A percentile compares a stretch with the other conserved stretches of the same genome.
phyloP scores from a whole-genome alignment of 2,888 invertebrate genomes.

The Dicyrtoma fusca region DNA sequence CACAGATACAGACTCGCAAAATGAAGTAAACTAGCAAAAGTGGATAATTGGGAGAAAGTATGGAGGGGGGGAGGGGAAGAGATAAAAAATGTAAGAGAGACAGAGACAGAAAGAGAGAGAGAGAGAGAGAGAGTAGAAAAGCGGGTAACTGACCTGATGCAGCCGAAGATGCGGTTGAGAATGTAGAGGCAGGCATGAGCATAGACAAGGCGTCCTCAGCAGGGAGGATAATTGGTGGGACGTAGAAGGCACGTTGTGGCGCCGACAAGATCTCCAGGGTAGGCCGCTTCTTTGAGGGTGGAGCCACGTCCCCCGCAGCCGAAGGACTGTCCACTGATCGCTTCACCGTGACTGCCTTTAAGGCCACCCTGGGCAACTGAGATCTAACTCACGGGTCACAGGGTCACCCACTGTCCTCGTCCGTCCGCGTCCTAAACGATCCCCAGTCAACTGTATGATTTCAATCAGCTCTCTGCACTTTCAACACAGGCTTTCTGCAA shows the following conservation, averaged over 20 bases:
- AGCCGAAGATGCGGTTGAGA: slow-evolving; percentile 30
- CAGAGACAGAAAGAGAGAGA: neutral
- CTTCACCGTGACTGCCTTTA: slow-evolving; percentile 48
- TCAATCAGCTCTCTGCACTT: too few species aligned
- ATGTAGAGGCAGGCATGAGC: slow-evolving; percentile 49
- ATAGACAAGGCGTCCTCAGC: slow-evolving; percentile 48
- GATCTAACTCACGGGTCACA: neutral
- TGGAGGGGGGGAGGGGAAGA: too few species aligned
- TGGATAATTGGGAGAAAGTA: neutral
- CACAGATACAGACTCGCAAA: too few species aligned
- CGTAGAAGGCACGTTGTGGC: slow-evolving; percentile 50
- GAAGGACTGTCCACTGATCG: slow-evolving; percentile 51
- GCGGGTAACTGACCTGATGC: slow-evolving; percentile 17
- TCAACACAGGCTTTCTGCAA: too few species aligned
- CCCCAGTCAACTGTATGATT: neutral
- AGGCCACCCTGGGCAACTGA: slow-evolving; percentile 15
- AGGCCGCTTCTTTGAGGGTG: slow-evolving; percentile 49
- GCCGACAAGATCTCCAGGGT: slow-evolving; percentile 47
- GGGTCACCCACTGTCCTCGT: neutral
- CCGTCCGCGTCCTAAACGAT: neutral
- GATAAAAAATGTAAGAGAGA: neutral
- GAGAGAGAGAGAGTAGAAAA: neutral
- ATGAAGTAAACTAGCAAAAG: too few species aligned
- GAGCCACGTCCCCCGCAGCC: slow-evolving; percentile 48
- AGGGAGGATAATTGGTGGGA: slow-evolving; percentile 49